Evolutionary conservation across 2,888 invertebrate species (phyloP).

Genomic region (Metalampra italica): DNA sequence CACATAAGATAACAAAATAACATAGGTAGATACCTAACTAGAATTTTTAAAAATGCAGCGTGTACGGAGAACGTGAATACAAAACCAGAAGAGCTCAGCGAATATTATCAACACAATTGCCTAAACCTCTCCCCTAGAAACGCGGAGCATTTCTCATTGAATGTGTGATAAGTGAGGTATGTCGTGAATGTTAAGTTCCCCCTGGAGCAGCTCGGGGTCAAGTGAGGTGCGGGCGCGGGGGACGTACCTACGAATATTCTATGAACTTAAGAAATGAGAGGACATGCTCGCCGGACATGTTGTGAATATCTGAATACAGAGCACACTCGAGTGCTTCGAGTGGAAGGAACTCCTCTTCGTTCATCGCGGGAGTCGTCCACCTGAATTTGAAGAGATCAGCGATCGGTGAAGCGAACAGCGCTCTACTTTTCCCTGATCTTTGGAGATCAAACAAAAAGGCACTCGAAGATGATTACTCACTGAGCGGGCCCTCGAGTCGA

Average conservation of each 20-base stretch:
- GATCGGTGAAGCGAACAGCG: no score
- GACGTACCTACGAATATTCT: slow-evolving; percentile 3
- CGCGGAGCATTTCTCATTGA: slow-evolving; percentile 35
- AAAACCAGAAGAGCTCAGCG: background rate
- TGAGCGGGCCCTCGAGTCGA: background rate
- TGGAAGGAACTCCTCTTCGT: no score
- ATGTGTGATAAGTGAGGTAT: slow-evolving; percentile 47
- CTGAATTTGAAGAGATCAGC: no score
- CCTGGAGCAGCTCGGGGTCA: slow-evolving; percentile 14
- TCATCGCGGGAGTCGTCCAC: no score
- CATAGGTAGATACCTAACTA: no score
- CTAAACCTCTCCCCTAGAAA: slow-evolving; percentile 21
- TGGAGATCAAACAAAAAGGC: background rate
- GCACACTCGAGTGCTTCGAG: background rate
- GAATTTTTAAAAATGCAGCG: background rate
- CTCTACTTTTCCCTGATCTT: no score
- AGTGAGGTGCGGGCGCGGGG: slow-evolving; percentile 10
- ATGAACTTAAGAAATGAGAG: slow-evolving; percentile 8
- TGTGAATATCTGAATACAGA: background rate
- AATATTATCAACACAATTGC: slow-evolving; percentile 8
- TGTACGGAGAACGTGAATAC: background rate
- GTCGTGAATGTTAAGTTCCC: slow-evolving; percentile 52
- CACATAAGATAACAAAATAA: no score
- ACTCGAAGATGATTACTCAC: background rate
- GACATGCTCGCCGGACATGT: background rate